A percentile compares a stretch with the other conserved stretches of the same genome.
These are phyloP conservation scores for Parapristionchus giblindavisi DNA, from an alignment of 2,888 invertebrate genomes.

Conservation along the genomic window DNA sequence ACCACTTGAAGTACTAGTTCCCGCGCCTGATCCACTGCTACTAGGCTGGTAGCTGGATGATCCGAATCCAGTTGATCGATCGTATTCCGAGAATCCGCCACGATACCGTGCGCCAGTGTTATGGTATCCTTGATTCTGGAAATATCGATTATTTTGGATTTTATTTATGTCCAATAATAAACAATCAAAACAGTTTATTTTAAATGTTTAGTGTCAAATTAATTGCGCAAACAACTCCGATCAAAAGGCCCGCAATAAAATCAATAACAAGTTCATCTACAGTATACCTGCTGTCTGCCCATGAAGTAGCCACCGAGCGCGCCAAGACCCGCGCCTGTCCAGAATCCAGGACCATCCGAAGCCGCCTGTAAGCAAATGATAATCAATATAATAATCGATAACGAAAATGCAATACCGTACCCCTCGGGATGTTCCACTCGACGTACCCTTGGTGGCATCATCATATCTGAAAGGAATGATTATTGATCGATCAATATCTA, in stretches of 20 bases:
- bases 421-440: too few species aligned
- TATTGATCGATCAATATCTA: too few species aligned
- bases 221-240: not conserved
- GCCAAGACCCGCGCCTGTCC: conserved; percentile 36
- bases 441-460: too few species aligned
- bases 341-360: conserved; percentile 35
- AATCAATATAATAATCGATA: too few species aligned
- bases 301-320: conserved; percentile 39
- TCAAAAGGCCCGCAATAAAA: too few species aligned
- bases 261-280: not conserved
- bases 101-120: conserved; percentile 9
- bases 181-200: not conserved
- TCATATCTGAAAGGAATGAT: too few species aligned
- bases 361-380: too few species aligned
- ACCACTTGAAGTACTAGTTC: not conserved
- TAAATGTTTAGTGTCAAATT: not conserved
- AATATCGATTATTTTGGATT: too few species aligned
- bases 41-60: conserved; percentile 7
- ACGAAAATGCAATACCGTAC: not conserved
- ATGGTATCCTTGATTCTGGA: too few species aligned
- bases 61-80: not conserved
- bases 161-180: too few species aligned
- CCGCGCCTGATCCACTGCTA: conserved; percentile 15
- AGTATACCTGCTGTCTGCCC: conserved; percentile 27
- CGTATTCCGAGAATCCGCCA: not conserved